Evolutionary conservation across 2,888 invertebrate species (phyloP), one percentile per base, ranked within the genome.

Genomic region (Chrysolina oricalcia): DNA sequence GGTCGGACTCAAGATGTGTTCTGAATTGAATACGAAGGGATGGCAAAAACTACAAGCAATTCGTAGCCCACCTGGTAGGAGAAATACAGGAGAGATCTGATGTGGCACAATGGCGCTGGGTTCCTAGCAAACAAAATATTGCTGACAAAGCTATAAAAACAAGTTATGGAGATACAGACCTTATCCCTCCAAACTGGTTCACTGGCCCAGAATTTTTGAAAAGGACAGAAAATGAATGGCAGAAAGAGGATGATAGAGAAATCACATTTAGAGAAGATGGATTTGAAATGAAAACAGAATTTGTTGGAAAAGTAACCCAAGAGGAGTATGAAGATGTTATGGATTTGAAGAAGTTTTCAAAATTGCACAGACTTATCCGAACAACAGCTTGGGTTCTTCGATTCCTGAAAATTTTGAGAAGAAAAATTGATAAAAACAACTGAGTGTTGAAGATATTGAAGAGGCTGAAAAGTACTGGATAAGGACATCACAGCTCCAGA

Each of bases 71-170:
- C 19, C 35, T 9, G 23, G 62, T 62, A 1, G 62, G 62, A 62
- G 9, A 62, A 62, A 62, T 62, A 62, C 62, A 35, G 19, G 63
- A 40, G 40, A 63, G 63, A 40, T 17, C 63, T 1, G 15, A 40
- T 56, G 23, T n/a, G n/a, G n/a, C 19, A 56, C 21, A 56, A 56
- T 56, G 56, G 23, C 56, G n/a, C 1, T 56, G 21, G 56, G 56
- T 56, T 23, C 56, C 56, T n/a, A 21, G 21, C 23, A 23, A 56
- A 56, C 13, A 63, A 63, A 63, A 63, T 19, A 63, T 63, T 40
- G 63, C 63, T 63, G 40, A 40, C 40, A 63, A 40, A 63, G 63
- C 63, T n/a, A 63, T 40, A 9, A 63, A 40, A 4, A 63, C 35
- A 40, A 63, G 11, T 63, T 63, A 3, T 40, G 63, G 63, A 9